Percentiles rank a stretch among this genome's conserved stretches.
Evolutionary conservation across 2,113 vertebrate species (phyloP).

Genomic region (Bufo gargarizans): DNA sequence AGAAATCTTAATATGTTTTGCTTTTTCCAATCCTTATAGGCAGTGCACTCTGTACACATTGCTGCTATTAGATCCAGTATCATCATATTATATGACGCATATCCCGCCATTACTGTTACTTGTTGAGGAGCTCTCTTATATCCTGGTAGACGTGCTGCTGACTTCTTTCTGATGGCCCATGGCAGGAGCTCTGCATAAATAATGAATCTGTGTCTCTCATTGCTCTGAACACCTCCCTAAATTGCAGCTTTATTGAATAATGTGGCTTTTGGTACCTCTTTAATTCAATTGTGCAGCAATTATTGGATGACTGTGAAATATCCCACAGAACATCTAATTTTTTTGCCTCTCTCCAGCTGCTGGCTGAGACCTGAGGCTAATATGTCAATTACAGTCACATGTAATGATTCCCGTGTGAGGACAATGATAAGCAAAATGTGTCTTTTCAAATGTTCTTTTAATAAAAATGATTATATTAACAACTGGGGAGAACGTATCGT

Average conservation of each 20-base stretch:
- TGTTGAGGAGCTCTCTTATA: neutral
- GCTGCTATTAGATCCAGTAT: too few relatives aligned
- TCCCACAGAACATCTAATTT: slow-evolving; percentile 40
- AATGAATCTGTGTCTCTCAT: slow-evolving; percentile 14
- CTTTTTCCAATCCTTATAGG: too few relatives aligned
- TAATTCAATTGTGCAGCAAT: slow-evolving; percentile 51
- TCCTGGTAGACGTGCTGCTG: neutral
- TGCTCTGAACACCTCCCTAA: slow-evolving; percentile 21
- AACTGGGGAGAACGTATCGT: neutral
- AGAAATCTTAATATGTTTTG: too few relatives aligned
- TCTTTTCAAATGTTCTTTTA: neutral
- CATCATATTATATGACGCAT: neutral
- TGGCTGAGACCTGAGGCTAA: neutral
- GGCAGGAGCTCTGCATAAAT: slow-evolving; percentile 26
- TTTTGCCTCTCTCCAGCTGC: neutral
- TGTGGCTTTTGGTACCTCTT: neutral
- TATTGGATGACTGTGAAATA: slow-evolving; percentile 43
- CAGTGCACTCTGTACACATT: too few relatives aligned
- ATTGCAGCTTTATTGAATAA: slow-evolving; percentile 2
- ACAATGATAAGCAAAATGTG: neutral
- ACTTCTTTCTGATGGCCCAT: neutral
- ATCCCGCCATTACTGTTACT: neutral
- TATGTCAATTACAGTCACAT: slow-evolving; percentile 16
- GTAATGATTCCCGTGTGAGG: slow-evolving; percentile 13
- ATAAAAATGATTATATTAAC: neutral